Conservation (phyloP, 2,888 invertebrate genomes). For the Megaustenia siamemsis region DNA sequence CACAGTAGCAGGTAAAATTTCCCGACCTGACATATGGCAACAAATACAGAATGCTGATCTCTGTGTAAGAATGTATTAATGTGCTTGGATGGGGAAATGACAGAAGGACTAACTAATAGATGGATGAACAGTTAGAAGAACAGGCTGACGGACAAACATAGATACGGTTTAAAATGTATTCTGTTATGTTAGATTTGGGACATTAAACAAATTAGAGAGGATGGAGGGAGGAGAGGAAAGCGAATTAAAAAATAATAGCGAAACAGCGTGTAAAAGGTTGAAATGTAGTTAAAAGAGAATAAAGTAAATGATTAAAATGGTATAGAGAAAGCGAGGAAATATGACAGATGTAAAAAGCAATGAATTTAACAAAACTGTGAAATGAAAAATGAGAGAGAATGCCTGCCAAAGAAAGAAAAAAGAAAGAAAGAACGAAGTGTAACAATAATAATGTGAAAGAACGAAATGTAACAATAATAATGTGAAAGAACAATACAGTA, state of each 20-base stretch:
- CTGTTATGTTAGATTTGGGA: no score
- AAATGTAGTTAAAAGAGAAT: no score
- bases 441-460: no score
- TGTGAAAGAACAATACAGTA: no score
- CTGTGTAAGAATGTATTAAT: neutral
- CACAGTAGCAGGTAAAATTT: no score
- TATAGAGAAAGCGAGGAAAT: neutral
- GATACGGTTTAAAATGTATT: no score
- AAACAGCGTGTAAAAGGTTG: no score
- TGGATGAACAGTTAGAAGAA: neutral
- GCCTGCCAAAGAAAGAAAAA: neutral
- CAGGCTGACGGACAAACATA: constrained; percentile 24
- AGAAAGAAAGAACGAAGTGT: neutral
- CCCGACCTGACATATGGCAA: no score
- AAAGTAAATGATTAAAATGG: neutral
- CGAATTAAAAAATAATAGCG: no score
- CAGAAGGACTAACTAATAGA: neutral
- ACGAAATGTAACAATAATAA: no score
- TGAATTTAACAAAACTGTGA: neutral
- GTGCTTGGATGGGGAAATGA: neutral
- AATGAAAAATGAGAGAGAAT: neutral
- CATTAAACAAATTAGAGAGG: no score
- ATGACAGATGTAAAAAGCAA: neutral
- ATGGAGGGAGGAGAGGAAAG: no score
- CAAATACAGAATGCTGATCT: constrained; percentile 2